Evolutionary conservation across 35 echinoderm and acorn worm genomes (phyloP).

Genomic region (Holothuria glaberrima): DNA sequence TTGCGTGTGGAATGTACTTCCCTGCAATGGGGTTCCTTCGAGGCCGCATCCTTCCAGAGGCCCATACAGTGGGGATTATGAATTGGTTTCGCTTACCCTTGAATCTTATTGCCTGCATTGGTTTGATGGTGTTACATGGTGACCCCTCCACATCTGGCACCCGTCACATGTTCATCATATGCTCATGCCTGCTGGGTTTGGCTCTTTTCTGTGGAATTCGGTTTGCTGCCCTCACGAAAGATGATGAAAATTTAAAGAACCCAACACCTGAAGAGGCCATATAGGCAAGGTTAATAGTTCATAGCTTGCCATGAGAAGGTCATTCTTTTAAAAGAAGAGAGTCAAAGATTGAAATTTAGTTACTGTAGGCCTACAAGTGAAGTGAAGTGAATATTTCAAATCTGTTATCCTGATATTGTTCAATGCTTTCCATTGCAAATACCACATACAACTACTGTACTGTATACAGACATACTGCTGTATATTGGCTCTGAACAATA

Average conservation of each 20-base stretch:
- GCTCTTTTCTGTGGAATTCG: slow-evolving; percentile 85
- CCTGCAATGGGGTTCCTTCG: slow-evolving; percentile 95
- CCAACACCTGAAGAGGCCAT: background rate
- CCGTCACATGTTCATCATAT: slow-evolving; percentile 94
- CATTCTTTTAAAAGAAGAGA: no score
- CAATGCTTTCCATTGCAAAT: no score
- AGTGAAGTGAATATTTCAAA: no score
- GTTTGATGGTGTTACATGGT: slow-evolving; percentile 91
- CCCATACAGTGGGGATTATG: slow-evolving; percentile 91
- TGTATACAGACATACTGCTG: no score
- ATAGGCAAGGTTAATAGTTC: no score
- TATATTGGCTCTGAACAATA: no score
- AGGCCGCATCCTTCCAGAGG: slow-evolving; percentile 78
- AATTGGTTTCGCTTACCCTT: slow-evolving; percentile 99
- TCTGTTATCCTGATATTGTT: no score
- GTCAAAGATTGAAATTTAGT: no score
- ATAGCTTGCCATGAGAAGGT: no score
- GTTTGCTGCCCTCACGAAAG: slow-evolving; percentile 72
- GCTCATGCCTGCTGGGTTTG: slow-evolving; percentile 64
- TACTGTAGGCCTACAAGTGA: no score
- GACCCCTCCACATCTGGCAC: slow-evolving; percentile 79
- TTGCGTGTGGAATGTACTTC: slow-evolving; percentile 96
- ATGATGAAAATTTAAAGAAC: slow-evolving; percentile 57
- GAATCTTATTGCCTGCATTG: slow-evolving; percentile 89
- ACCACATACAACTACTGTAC: no score